Evolutionary conservation across 2,888 invertebrate genomes (phyloP).

Genomic region (Paralinhomoeus sp.): DNA sequence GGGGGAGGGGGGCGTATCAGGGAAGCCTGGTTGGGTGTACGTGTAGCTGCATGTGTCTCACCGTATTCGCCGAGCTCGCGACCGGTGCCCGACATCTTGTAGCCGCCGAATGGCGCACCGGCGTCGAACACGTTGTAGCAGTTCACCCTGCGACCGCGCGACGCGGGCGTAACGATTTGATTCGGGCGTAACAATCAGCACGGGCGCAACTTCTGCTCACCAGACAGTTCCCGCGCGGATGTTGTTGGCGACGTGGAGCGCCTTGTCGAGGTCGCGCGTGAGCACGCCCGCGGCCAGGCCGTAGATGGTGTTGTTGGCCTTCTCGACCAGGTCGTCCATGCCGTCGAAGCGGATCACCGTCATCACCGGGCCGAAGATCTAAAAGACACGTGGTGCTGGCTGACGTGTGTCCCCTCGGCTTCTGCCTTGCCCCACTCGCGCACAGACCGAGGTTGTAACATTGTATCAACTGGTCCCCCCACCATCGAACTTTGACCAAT

Average conservation of each 20-base stretch:
- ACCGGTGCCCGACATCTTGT: conserved; percentile 81
- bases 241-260: conserved; percentile 44
- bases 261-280: conserved; percentile 70
- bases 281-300: conserved; percentile 80
- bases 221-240: conserved; percentile 57
- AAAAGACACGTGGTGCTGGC: too few species aligned
- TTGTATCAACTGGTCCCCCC: too few species aligned
- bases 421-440: too few species aligned
- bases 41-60: too few species aligned
- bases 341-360: conserved; percentile 21
- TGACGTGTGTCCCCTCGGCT: too few species aligned
- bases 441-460: too few species aligned
- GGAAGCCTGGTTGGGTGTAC: too few species aligned
- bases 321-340: conserved; percentile 26
- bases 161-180: too few species aligned
- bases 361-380: conserved; percentile 35
- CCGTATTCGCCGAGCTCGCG: conserved; percentile 81
- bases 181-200: background rate
- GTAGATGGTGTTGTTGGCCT: conserved; percentile 63
- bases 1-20: too few species aligned
- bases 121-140: conserved; percentile 63
- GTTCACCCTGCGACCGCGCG: conserved; percentile 75
- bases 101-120: conserved; percentile 84
- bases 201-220: conserved; percentile 32
- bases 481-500: too few species aligned